Percentiles rank a stretch among this genome's conserved stretches.
These are phyloP conservation scores for Tamandua tetradactyla DNA, from an alignment of 2,797 vertebrate species.

Conservation along the genomic window DNA sequence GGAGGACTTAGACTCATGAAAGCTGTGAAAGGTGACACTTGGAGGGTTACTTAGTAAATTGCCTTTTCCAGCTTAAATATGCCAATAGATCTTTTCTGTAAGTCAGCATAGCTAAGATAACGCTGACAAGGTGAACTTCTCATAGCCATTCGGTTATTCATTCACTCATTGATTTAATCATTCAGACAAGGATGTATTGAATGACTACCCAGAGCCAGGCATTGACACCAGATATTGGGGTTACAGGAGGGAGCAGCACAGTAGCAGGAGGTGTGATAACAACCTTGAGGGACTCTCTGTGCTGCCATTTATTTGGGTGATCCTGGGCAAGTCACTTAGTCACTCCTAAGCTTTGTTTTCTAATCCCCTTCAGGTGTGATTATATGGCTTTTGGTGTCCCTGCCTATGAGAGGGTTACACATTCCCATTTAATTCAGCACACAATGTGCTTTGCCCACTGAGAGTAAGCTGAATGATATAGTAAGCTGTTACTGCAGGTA, in stretches of 20 bases:
- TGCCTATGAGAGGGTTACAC: neutral
- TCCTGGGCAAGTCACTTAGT: neutral
- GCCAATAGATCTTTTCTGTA: neutral
- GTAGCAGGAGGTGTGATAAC: neutral
- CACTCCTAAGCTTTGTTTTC: neutral
- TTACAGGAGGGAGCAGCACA: neutral
- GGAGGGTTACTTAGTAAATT: neutral
- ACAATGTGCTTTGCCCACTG: neutral
- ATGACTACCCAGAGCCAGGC: neutral
- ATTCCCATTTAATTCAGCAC: neutral
- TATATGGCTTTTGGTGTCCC: neutral
- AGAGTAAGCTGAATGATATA: neutral
- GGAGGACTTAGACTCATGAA: neutral
- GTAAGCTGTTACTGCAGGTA: too few species aligned
- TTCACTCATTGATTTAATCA: neutral
- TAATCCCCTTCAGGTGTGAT: neutral
- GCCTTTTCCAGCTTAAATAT: constrained; percentile 3
- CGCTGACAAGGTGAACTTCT: neutral
- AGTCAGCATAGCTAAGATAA: neutral
- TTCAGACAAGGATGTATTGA: neutral
- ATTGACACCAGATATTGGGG: neutral
- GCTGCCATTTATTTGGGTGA: neutral
- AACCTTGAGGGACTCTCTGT: neutral
- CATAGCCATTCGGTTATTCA: neutral
- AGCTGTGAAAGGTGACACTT: neutral